Evolutionary conservation across 1,140 invertebrate species (phyloP).

Genomic region (Hirudo medicinalis): DNA sequence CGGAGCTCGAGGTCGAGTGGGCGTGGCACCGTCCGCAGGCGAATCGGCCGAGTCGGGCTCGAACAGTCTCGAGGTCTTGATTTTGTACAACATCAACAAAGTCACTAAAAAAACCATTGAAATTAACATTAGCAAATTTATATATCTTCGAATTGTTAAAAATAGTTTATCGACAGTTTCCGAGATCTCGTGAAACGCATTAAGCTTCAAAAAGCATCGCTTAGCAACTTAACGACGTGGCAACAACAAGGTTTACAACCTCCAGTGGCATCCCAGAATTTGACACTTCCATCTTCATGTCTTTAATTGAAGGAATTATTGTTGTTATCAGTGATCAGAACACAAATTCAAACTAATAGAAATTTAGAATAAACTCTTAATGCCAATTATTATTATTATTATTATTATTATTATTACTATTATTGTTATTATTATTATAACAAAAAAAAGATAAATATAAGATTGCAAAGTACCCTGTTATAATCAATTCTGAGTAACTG

Average conservation of each 20-base stretch:
- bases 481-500: slow-evolving; percentile 16
- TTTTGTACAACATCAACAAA: not conserved
- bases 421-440: not conserved
- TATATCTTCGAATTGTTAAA: too few species aligned
- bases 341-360: too few species aligned
- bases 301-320: not conserved
- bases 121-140: too few species aligned
- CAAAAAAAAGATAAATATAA: not conserved
- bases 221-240: too few species aligned
- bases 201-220: too few species aligned
- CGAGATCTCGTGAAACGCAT: too few species aligned
- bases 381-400: too few species aligned
- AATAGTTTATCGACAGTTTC: too few species aligned
- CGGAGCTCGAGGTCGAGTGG: not conserved
- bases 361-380: too few species aligned
- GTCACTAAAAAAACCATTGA: too few species aligned
- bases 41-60: not conserved
- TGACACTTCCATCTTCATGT: slow-evolving; percentile 1
- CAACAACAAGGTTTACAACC: not conserved
- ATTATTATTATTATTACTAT: too few species aligned
- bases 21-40: not conserved
- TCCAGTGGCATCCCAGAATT: slow-evolving; percentile 6
- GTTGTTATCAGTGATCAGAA: too few species aligned
- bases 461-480: not conserved
- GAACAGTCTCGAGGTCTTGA: not conserved